Conservation (phyloP, 2,888 invertebrate genomes). For the Tetanocera ferruginea region DNA sequence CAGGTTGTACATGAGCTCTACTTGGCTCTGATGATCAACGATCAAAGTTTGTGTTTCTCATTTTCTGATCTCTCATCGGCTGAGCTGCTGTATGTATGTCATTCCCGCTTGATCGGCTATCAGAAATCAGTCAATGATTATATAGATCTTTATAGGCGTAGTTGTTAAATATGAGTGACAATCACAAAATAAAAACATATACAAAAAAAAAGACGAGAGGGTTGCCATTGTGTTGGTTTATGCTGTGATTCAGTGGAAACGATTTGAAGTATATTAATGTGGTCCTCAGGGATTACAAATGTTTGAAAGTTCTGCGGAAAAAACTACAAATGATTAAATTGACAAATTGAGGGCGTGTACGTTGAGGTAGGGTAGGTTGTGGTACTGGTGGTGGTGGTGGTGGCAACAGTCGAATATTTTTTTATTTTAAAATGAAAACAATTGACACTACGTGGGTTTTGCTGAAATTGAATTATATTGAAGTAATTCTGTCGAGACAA, state of each 20-base stretch:
- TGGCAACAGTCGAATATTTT: background rate
- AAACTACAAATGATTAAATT: slow-evolving; percentile 28
- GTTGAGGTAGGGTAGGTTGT: background rate
- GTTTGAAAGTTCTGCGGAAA: slow-evolving; percentile 1
- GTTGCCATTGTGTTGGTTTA: slow-evolving; percentile 7
- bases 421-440: background rate
- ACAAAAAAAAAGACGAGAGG: background rate
- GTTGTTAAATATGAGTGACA: slow-evolving; percentile 16
- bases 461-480: background rate
- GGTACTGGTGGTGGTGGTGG: background rate
- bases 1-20: background rate
- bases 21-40: slow-evolving; percentile 19
- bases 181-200: background rate
- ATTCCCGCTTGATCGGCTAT: slow-evolving; percentile 10
- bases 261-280: slow-evolving; percentile 16
- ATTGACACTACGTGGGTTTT: background rate
- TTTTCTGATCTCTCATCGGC: background rate
- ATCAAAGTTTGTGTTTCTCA: background rate
- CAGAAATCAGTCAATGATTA: slow-evolving; percentile 32
- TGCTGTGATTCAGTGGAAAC: slow-evolving; percentile 23
- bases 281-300: slow-evolving; percentile 17
- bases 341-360: slow-evolving; percentile 35
- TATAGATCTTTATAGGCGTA: slow-evolving; percentile 27
- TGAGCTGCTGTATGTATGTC: slow-evolving; percentile 13
- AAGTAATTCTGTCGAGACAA: background rate